Evolutionary conservation across 2,888 invertebrate genomes (phyloP), one percentile per base, ranked within the genome.

Genomic region (Lacanobia wlatinum): DNA sequence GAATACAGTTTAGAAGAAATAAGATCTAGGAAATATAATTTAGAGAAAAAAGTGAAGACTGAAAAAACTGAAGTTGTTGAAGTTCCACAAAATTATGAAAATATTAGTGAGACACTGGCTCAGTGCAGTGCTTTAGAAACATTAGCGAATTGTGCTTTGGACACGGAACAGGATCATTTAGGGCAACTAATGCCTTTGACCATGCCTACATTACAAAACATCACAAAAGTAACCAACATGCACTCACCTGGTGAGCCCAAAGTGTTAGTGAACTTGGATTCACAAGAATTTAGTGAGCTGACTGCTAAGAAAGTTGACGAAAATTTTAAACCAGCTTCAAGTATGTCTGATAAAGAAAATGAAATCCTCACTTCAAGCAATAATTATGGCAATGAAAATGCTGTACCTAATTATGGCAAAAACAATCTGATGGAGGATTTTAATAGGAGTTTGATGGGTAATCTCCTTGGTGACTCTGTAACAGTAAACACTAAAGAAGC

Each of bases 1-100:
- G 98, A 98, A 95, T 97, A 97, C 92, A 97, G 98, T 90, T 97
- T 98, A 94, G 98, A 98, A 95, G 98, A 98, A 95, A 96, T 98
- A 82, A 96, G 97, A 87, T 97, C 97, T 75, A 94, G 96, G 84
- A 96, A 96, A 89, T 97, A 97, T 90, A 92, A 90, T 87, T 87
- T 95, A 88, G 89, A 92, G 87, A 92, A 84, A 84, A 90, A 89
- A 88, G 76, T 70, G 64, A 94, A 93, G 90, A 89, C 90, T 89
- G 93, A 93, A 88, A 87, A 83, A 76, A 81, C 88, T 81, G 92
- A 92, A 86, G 84, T 82, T 73, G 84, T 85, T 69, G 87, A 90
- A 83, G 86, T 87, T 73, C 91, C 91, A 77, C 90, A 90, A 76
- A 89, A 86, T 76, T 92, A 91, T 88, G 92, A 91, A 74, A 92